Conservation (phyloP, 2,888 invertebrate species). For the Eupithecia exiguata region DNA sequence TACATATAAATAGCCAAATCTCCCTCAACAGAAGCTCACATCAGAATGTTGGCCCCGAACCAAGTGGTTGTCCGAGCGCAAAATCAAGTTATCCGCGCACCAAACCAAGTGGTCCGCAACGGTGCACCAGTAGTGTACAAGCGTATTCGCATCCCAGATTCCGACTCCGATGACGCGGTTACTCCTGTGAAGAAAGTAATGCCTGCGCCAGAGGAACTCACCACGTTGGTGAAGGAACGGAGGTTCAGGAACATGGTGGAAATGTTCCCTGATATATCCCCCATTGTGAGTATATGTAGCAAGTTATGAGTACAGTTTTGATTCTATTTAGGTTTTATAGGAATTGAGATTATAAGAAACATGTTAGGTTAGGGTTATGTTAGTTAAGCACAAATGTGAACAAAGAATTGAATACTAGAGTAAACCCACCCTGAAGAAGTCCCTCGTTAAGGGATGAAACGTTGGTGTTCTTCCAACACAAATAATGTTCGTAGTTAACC, state of each 20-base stretch:
- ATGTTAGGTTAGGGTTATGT: too few species aligned
- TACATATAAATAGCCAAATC: not conserved
- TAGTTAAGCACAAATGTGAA: too few species aligned
- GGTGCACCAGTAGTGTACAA: constrained; percentile 70
- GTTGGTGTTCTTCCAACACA: too few species aligned
- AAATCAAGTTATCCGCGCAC: constrained; percentile 56
- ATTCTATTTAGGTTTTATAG: too few species aligned
- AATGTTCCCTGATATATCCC: constrained; percentile 85
- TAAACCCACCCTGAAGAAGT: too few species aligned
- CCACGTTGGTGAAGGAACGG: constrained; percentile 81
- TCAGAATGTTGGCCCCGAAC: constrained; percentile 69
- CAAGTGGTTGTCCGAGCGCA: constrained; percentile 61
- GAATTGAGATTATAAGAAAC: too few species aligned
- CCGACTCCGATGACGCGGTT: constrained; percentile 80
- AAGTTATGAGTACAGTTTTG: not conserved
- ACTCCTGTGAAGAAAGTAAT: constrained; percentile 65
- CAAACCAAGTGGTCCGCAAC: constrained; percentile 51
- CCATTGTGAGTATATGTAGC: constrained; percentile 74
- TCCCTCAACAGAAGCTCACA: constrained; percentile 52
- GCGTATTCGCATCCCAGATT: constrained; percentile 75
- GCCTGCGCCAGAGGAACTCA: constrained; percentile 58
- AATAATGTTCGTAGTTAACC: too few species aligned
- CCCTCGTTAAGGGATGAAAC: too few species aligned
- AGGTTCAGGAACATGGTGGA: constrained; percentile 85
- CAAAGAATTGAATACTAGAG: too few species aligned